phyloP scores from a whole-genome alignment of 2,113 vertebrate species.

The Todiramphus chloris region DNA sequence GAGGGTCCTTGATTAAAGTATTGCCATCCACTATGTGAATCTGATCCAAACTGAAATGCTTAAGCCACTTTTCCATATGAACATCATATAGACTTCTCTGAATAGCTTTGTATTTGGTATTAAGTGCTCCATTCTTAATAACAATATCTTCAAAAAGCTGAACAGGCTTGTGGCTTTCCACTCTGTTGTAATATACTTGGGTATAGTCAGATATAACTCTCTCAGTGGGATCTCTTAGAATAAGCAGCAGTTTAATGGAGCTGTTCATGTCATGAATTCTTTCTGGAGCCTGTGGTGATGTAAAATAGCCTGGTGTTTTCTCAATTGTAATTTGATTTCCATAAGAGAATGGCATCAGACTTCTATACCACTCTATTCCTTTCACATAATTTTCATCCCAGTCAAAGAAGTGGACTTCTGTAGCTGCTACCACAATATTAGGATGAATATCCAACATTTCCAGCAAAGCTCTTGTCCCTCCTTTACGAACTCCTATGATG shows the following conservation, averaged over 20 bases:
- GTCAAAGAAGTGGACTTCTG: constrained; percentile 94
- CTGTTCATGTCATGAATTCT: constrained; percentile 91
- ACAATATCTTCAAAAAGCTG: constrained; percentile 92
- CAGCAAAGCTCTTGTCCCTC: constrained; percentile 88
- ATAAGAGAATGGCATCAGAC: constrained; percentile 90
- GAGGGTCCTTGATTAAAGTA: constrained; percentile 87
- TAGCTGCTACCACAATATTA: constrained; percentile 89
- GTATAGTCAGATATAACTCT: constrained; percentile 94
- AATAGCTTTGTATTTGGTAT: constrained; percentile 92
- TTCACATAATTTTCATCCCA: constrained; percentile 93
- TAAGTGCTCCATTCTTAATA: constrained; percentile 87
- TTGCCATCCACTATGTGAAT: constrained; percentile 93
- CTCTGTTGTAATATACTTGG: constrained; percentile 92
- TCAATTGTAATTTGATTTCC: constrained; percentile 92
- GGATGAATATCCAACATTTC: constrained; percentile 95
- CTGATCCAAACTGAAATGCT: constrained; percentile 87
- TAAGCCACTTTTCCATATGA: constrained; percentile 92
- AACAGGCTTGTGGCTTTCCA: constrained; percentile 92
- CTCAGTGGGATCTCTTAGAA: constrained; percentile 89
- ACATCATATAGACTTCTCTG: constrained; percentile 91
- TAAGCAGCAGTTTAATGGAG: constrained; percentile 89
- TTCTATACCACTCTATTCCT: constrained; percentile 91
- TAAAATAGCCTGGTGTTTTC: constrained; percentile 95
- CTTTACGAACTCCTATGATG: constrained; percentile 92
- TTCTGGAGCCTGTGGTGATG: constrained; percentile 85